Evolutionary conservation across 2,113 vertebrate genomes (phyloP).

Genomic region (Lates calcarifer): DNA sequence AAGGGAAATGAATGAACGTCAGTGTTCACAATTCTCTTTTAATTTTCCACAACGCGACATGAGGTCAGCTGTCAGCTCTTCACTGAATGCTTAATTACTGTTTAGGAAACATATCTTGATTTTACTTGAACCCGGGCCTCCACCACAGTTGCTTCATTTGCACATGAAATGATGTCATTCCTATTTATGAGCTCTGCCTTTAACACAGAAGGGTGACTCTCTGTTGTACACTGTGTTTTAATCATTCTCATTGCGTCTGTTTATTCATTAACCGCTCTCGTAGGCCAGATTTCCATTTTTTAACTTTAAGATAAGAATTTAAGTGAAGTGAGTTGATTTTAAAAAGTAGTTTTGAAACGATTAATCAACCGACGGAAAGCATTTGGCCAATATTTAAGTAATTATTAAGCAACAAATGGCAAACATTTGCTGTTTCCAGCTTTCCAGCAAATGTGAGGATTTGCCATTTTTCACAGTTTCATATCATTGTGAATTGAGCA

Average conservation of each 20-base stretch:
- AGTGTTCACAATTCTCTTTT: not conserved
- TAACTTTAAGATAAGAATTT: not conserved
- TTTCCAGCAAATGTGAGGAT: no score
- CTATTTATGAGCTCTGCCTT: conserved; percentile 8
- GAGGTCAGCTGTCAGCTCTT: conserved; percentile 35
- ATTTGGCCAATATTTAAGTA: not conserved
- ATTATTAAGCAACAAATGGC: not conserved
- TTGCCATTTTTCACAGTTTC: not conserved
- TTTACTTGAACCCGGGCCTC: not conserved
- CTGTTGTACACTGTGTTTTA: not conserved
- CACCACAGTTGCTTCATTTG: not conserved
- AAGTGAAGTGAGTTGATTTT: no score
- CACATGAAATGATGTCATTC: conserved; percentile 9
- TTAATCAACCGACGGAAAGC: not conserved
- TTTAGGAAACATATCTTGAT: conserved; percentile 3
- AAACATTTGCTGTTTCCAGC: no score
- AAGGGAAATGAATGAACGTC: no score
- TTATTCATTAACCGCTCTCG: not conserved
- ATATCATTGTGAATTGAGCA: not conserved
- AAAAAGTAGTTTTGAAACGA: not conserved
- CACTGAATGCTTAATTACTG: conserved; percentile 10
- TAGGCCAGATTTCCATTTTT: not conserved
- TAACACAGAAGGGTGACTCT: not conserved
- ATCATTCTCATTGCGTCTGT: not conserved
- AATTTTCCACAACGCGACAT: conserved; percentile 8